These are phyloP conservation scores for Cinclus mexicanus DNA, from an alignment of 2,113 vertebrate genomes.

Conservation along the genomic window DNA sequence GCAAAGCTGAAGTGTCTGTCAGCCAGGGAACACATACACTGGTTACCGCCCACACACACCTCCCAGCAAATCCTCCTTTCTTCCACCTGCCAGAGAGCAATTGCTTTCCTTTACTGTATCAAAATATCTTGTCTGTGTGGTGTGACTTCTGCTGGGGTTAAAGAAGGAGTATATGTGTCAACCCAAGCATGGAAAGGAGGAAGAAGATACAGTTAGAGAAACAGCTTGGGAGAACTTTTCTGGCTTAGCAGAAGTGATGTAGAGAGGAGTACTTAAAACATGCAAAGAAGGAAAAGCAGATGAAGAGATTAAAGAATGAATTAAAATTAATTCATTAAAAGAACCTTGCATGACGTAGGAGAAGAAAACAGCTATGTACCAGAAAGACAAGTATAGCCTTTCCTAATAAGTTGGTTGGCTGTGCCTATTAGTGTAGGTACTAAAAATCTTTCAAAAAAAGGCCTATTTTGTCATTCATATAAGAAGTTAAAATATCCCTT, in stretches of 20 bases:
- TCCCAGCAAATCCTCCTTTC: neutral
- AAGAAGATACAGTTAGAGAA: neutral
- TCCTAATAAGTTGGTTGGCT: neutral
- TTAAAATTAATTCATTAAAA: neutral
- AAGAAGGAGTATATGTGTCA: neutral
- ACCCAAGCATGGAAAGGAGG: neutral
- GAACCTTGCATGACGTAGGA: neutral
- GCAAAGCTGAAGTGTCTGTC: neutral
- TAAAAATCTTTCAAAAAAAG: neutral
- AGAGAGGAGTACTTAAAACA: neutral
- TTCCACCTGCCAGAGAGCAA: neutral
- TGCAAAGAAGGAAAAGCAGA: neutral
- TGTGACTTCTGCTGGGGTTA: neutral
- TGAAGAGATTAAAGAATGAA: neutral
- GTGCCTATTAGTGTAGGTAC: neutral
- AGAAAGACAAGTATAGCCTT: neutral
- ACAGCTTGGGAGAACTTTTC: neutral
- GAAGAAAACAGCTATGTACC: neutral
- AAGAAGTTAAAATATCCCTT: neutral
- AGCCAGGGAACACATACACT: neutral
- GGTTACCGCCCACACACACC: rapidly evolving
- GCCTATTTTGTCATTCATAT: neutral
- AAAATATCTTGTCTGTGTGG: neutral
- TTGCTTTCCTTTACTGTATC: neutral
- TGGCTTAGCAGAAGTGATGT: neutral